Conservation (phyloP, 2,797 vertebrate genomes). For the Florisuga fusca region DNA sequence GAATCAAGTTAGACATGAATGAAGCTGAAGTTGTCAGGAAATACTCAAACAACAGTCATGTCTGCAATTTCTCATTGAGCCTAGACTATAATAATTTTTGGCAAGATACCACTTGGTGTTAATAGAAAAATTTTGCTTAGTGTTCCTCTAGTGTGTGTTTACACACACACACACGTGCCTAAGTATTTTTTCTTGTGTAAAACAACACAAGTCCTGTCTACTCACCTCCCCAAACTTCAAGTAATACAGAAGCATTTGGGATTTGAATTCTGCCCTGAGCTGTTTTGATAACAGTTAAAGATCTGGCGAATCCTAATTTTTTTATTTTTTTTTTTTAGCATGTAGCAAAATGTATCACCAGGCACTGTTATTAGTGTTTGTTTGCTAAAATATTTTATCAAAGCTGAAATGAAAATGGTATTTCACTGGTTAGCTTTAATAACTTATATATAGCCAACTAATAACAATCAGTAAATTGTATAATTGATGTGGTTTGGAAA, state of each 20-base stretch:
- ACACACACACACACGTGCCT: too few relatives aligned
- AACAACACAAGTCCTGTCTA: not conserved
- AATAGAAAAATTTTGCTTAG: not conserved
- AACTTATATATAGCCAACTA: not conserved
- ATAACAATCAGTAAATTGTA: not conserved
- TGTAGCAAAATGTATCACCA: not conserved
- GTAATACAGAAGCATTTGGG: not conserved
- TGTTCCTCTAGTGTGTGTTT: not conserved
- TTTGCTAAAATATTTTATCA: not conserved
- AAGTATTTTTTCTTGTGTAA: not conserved
- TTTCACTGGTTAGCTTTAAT: not conserved
- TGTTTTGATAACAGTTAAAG: not conserved
- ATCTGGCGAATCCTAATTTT: not conserved
- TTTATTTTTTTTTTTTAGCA: not conserved
- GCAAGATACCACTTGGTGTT: not conserved
- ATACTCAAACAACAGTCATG: not conserved
- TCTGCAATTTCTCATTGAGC: not conserved
- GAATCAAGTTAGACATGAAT: not conserved
- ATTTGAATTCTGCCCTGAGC: not conserved
- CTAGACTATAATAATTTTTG: not conserved
- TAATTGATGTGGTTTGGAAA: not conserved
- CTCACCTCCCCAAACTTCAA: not conserved
- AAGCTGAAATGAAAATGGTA: not conserved
- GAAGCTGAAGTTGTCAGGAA: not conserved
- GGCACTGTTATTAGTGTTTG: not conserved